A percentile compares a stretch with the other conserved stretches of the same genome.
Evolutionary conservation across 2,797 vertebrate genomes (phyloP).

Genomic region (Chiroxiphia lanceolata): DNA sequence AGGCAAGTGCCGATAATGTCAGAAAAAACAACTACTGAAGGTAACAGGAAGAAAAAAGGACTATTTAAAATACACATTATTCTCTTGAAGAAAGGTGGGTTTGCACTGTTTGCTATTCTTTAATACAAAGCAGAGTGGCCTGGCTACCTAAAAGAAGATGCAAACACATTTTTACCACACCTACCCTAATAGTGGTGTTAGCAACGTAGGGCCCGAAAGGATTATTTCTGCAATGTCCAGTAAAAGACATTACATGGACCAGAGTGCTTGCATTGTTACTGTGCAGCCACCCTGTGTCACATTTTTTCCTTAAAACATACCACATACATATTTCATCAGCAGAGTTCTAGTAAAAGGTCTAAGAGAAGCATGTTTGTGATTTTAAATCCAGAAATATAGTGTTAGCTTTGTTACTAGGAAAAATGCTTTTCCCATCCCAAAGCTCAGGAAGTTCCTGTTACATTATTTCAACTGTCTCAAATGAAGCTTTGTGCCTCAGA

Average conservation of each 20-base stretch:
- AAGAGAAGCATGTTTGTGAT: not conserved
- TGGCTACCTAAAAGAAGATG: not conserved
- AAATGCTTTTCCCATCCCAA: not conserved
- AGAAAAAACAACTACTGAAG: not conserved
- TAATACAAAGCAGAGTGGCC: not conserved
- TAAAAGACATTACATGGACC: not conserved
- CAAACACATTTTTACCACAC: not conserved
- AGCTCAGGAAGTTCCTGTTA: not conserved
- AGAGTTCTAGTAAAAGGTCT: not conserved
- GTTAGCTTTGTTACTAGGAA: not conserved
- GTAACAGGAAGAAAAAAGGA: not conserved
- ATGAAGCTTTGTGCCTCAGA: not conserved
- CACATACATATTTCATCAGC: not conserved
- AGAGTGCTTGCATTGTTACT: not conserved
- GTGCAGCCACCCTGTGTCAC: not conserved
- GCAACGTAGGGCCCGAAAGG: not conserved
- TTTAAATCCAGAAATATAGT: not conserved
- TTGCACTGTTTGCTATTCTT: not conserved
- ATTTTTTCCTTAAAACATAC: not conserved
- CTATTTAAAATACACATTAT: not conserved
- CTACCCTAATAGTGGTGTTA: not conserved
- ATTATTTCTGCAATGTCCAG: not conserved
- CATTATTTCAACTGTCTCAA: not conserved
- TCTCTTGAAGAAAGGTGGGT: not conserved
- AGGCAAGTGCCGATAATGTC: not conserved